Conservation (phyloP, 1,140 invertebrate species). For the Charaxes varanes region DNA sequence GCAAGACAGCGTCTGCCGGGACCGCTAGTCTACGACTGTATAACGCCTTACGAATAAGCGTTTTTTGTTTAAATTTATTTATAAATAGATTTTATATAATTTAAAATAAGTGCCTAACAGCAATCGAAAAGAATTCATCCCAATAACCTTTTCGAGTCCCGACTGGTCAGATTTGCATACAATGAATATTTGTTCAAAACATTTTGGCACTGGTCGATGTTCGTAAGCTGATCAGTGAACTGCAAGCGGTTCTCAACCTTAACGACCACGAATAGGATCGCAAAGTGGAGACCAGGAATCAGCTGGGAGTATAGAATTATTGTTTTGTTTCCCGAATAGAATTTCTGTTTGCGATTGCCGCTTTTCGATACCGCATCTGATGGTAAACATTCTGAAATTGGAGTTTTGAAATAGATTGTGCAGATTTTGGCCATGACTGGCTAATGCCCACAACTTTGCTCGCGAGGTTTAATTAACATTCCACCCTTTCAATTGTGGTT, state of each 20-base stretch:
- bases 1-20: too few relatives aligned
- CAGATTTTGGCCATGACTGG: slow-evolving; percentile 15
- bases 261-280: background rate
- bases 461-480: too few relatives aligned
- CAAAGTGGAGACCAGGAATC: slow-evolving; percentile 4
- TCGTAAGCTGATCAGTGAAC: slow-evolving; percentile 17
- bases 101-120: too few relatives aligned
- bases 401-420: slow-evolving; percentile 32
- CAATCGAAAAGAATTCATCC: slow-evolving; percentile 23
- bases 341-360: slow-evolving; percentile 28
- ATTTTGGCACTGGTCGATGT: slow-evolving; percentile 27
- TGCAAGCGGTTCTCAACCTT: slow-evolving; percentile 18
- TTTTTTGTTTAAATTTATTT: too few relatives aligned
- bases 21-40: too few relatives aligned
- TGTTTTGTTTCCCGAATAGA: slow-evolving; percentile 27
- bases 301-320: slow-evolving; percentile 18
- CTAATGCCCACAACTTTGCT: too few relatives aligned
- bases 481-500: too few relatives aligned
- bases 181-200: slow-evolving; percentile 38
- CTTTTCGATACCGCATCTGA: slow-evolving; percentile 32
- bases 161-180: slow-evolving; percentile 29
- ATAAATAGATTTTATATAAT: too few relatives aligned
- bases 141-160: slow-evolving; percentile 29
- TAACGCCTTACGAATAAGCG: too few relatives aligned
- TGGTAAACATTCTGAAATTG: slow-evolving; percentile 30